phyloP scores from a whole-genome alignment of 2,113 vertebrate species.

The Pterocles burchelli region DNA sequence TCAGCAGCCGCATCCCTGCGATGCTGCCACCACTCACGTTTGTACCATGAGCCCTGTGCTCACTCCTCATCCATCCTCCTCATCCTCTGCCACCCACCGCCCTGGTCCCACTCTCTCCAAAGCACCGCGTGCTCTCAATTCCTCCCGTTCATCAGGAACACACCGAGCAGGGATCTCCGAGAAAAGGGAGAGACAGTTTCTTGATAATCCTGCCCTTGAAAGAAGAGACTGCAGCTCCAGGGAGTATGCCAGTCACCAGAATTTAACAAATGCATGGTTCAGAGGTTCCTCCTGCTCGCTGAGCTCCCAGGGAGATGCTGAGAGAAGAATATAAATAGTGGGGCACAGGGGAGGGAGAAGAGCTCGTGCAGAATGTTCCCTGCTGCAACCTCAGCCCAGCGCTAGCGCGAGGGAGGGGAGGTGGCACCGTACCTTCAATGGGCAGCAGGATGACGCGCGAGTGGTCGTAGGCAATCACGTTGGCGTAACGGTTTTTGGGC shows the following conservation, averaged over 20 bases:
- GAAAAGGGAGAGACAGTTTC: background rate
- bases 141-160: background rate
- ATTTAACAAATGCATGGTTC: background rate
- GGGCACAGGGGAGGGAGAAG: background rate
- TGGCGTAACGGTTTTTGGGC: conserved; percentile 97
- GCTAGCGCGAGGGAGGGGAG: accelerated
- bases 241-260: background rate
- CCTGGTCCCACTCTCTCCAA: background rate
- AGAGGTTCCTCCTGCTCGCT: background rate
- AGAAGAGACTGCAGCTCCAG: background rate
- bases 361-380: accelerated
- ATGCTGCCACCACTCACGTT: background rate
- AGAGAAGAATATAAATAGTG: background rate
- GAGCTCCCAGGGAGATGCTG: background rate
- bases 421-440: conserved; percentile 83
- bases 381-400: background rate
- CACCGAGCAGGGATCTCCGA: background rate
- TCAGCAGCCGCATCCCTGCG: background rate
- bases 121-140: background rate
- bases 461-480: conserved; percentile 98
- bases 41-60: background rate
- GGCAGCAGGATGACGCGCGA: conserved; percentile 95
- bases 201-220: conserved; percentile 4
- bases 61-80: background rate
- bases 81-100: accelerated